These are phyloP conservation scores for Percina caprodes DNA, from an alignment of 2,113 vertebrate genomes.

Conservation along the genomic window DNA sequence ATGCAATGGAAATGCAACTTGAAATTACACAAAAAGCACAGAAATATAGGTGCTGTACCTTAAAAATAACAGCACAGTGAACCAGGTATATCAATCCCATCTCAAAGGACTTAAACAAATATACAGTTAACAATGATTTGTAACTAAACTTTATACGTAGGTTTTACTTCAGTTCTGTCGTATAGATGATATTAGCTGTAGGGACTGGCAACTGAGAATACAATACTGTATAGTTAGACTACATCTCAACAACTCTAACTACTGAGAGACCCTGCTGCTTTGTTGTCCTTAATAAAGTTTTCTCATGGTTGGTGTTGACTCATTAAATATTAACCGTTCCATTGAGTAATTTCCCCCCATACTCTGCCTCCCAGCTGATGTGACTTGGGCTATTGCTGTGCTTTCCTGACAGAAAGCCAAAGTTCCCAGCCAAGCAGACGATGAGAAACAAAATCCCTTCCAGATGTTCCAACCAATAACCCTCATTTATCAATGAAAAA, in stretches of 20 bases:
- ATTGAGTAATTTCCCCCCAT: constrained; percentile 31
- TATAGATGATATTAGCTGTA: background rate
- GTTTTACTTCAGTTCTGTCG: background rate
- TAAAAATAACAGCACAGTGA: background rate
- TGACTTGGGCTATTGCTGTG: constrained; percentile 42
- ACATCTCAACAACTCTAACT: constrained; percentile 2
- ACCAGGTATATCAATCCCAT: background rate
- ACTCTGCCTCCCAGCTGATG: constrained; percentile 49
- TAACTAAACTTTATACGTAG: background rate
- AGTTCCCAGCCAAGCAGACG: constrained; percentile 64
- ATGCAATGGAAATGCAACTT: too few relatives aligned
- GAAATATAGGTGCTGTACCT: background rate
- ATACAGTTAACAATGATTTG: background rate
- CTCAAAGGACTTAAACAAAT: background rate
- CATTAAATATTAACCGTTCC: constrained; percentile 48
- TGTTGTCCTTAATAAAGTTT: constrained; percentile 34
- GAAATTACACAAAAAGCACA: background rate
- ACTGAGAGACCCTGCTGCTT: constrained; percentile 19
- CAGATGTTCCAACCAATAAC: constrained; percentile 73
- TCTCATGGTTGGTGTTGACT: constrained; percentile 56
- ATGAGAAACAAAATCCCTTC: constrained; percentile 78
- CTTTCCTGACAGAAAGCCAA: constrained; percentile 62
- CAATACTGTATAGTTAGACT: background rate
- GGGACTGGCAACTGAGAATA: background rate
- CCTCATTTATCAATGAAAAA: constrained; percentile 52